Conservation (phyloP, 2,113 vertebrate species). For the Sebastes schlegelii region DNA sequence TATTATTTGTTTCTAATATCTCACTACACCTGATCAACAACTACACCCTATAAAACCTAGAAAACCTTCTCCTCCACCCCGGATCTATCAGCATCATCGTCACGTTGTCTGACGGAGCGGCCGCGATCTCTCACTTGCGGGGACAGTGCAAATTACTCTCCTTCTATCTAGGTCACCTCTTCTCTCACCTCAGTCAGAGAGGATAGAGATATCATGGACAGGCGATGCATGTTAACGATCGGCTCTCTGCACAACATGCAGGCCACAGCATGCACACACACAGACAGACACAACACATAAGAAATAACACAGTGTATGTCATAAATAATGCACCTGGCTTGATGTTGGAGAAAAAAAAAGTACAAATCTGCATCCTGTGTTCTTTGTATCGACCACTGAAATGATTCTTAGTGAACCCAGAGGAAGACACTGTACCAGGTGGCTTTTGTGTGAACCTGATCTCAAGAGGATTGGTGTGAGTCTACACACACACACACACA, state of each 20-base stretch:
- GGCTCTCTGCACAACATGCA: constrained; percentile 9
- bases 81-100: constrained; percentile 42
- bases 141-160: constrained; percentile 68
- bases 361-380: constrained; percentile 11
- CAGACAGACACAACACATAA: too few relatives aligned
- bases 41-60: not conserved
- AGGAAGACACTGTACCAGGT: not conserved
- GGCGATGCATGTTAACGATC: constrained; percentile 58
- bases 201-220: constrained; percentile 61
- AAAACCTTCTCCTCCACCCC: not conserved
- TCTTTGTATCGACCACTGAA: not conserved
- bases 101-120: constrained; percentile 44
- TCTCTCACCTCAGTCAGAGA: constrained; percentile 71
- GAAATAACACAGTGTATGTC: not conserved
- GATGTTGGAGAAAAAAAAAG: not conserved
- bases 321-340: not conserved
- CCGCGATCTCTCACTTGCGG: constrained; percentile 59
- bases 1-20: not conserved
- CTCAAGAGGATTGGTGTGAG: not conserved
- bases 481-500: not conserved
- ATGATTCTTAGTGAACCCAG: constrained; percentile 17
- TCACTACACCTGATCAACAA: not conserved
- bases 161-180: constrained; percentile 70
- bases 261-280: not conserved
- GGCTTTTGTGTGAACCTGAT: constrained; percentile 32